Evolutionary conservation across 1,140 invertebrate genomes (phyloP), one percentile per base, ranked within the genome.

Genomic region (Triops longicaudatus): DNA sequence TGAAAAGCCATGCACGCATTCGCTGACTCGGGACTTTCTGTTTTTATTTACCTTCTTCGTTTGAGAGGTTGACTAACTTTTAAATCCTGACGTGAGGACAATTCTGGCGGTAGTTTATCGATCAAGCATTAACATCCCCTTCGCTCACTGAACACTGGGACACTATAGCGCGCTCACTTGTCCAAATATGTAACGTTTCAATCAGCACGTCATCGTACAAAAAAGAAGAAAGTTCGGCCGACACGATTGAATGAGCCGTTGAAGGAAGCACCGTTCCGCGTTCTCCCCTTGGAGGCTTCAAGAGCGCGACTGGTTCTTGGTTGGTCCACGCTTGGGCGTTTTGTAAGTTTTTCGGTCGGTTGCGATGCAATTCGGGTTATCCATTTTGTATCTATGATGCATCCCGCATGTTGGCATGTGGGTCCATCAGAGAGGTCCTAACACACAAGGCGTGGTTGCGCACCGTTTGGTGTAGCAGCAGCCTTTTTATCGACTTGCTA

Each of bases 381-480:
- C 50, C 50, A 63, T 63, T 63, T 63, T 63, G 50, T 63, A 63
- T 63, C 50, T 63, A 63, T 63, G 50, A 63, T 63, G 50, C 50
- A 63, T 63, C 50, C 50, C 50, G 50, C 50, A 63, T 63, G 50
- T 63, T 22, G 50, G 50, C 50, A 63, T 63, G 50, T 63, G 50
- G 50, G 50, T 63, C 50, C 50, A 63, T 63, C 50, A 22, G 50
- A 37, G 31, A 63, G 50, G 14, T 63, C 22, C 50, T 63, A 63
- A 63, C 22, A 63, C 50, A 63, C 50, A 63, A 63, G 50, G 50
- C 50, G 50, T 63, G 50, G 50, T 63, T 63, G 50, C 50, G 50
- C 50, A 63, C 50, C 50, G 50, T 63, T 63, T 63, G 17, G 17
- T 63, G 31, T 37, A 37, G 31, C 31, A 17, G 50, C 14, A 63